Evolutionary conservation across 2,113 vertebrate species (phyloP).

Genomic region (Microtus richardsoni): DNA sequence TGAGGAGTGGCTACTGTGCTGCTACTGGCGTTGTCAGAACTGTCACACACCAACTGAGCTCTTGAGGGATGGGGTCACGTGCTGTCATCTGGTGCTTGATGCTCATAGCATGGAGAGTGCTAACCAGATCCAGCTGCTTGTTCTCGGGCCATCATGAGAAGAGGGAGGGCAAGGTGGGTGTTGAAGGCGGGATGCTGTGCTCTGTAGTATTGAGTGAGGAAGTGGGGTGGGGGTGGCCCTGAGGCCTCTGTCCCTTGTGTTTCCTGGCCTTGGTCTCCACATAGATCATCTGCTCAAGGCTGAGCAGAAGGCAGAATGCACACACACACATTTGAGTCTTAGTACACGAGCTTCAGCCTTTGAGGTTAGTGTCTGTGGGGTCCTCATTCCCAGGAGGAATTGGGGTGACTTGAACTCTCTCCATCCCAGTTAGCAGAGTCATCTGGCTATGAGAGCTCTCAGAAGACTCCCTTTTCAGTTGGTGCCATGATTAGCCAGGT

Average conservation of each 20-base stretch:
- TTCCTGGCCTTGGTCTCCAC: not conserved
- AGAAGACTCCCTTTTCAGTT: not conserved
- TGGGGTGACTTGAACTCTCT: not conserved
- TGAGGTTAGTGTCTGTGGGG: not conserved
- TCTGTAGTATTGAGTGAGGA: not conserved
- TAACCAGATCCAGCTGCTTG: not conserved
- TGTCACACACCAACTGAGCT: not conserved
- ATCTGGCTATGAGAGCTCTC: not conserved
- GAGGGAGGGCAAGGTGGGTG: not conserved
- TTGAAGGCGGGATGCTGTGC: not conserved
- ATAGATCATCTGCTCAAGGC: not conserved
- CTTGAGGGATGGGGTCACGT: rapidly evolving
- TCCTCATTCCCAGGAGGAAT: not conserved
- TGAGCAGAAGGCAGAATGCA: not conserved
- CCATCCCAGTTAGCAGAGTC: not conserved
- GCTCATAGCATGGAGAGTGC: not conserved
- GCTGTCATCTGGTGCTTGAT: no score
- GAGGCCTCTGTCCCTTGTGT: not conserved
- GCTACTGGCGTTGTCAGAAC: not conserved
- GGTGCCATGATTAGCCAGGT: not conserved
- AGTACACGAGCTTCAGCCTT: not conserved
- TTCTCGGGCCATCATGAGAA: not conserved
- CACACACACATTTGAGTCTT: not conserved
- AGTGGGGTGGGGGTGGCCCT: not conserved
- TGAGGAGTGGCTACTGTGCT: not conserved